Conservation (phyloP, 2,113 vertebrate species). For the Oncorhynchus keta region DNA sequence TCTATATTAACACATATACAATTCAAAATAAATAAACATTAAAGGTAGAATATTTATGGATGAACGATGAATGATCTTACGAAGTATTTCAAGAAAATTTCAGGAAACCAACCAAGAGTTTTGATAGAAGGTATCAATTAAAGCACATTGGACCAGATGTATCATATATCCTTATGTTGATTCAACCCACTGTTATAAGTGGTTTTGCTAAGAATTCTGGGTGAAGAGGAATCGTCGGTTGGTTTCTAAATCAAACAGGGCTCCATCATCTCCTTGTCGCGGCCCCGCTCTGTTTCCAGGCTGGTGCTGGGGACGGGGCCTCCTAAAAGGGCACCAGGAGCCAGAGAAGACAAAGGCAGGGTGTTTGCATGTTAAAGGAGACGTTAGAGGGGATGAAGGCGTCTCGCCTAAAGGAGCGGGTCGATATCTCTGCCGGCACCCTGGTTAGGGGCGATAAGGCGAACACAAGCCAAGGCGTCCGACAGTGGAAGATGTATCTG, state of each 20-base stretch:
- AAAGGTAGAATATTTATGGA: no score
- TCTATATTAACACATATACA: no score
- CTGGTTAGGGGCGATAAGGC: constrained; percentile 60
- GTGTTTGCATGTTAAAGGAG: constrained; percentile 72
- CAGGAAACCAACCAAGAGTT: no score
- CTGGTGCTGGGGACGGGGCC: constrained; percentile 9
- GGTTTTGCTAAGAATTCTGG: not conserved
- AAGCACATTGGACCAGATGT: no score
- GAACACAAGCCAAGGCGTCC: constrained; percentile 47
- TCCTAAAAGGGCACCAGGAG: constrained; percentile 33
- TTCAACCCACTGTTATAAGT: no score
- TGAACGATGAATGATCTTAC: no score
- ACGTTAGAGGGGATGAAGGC: constrained; percentile 42
- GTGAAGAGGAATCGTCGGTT: not conserved
- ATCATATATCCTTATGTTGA: no score
- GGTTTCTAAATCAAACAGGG: constrained; percentile 51
- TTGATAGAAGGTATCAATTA: no score
- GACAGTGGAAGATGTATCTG: constrained; percentile 76
- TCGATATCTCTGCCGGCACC: constrained; percentile 54
- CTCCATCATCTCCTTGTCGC: constrained; percentile 63
- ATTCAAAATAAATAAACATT: no score
- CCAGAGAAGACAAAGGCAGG: constrained; percentile 56
- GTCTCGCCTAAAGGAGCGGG: constrained; percentile 32
- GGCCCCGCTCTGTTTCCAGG: constrained; percentile 35
- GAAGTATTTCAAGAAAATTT: no score